phyloP scores from a whole-genome alignment of 2,797 vertebrate genomes.

The Melanotaenia trifasciata region DNA sequence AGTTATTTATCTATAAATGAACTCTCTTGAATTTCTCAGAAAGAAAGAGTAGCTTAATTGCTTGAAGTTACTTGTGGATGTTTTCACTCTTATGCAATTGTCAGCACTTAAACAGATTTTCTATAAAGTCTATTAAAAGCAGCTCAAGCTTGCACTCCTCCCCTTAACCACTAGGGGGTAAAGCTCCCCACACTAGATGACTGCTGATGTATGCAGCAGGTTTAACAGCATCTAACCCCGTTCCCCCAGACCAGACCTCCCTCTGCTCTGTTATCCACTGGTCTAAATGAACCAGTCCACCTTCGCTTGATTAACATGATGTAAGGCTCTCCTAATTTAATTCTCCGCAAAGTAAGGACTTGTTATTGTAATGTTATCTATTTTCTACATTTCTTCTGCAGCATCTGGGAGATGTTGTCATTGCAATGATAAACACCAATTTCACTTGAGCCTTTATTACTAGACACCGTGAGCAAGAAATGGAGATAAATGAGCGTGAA shows the following conservation, averaged over 20 bases:
- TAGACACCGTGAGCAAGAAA: constrained; percentile 77
- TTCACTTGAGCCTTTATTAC: constrained; percentile 84
- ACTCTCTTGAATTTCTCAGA: constrained; percentile 6
- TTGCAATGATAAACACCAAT: constrained; percentile 83
- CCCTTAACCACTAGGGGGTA: constrained; percentile 81
- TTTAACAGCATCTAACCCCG: constrained; percentile 72
- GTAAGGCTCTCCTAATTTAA: constrained; percentile 79
- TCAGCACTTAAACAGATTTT: constrained; percentile 40
- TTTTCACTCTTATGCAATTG: constrained; percentile 41
- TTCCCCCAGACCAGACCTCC: constrained; percentile 72
- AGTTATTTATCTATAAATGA: constrained; percentile 16
- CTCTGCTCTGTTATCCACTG: constrained; percentile 70
- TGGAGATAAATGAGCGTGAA: constrained; percentile 84
- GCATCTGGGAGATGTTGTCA: constrained; percentile 84
- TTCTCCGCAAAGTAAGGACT: constrained; percentile 74
- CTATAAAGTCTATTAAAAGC: constrained; percentile 52
- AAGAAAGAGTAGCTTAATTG: constrained; percentile 17
- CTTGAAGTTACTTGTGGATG: constrained; percentile 18
- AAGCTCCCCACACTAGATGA: constrained; percentile 71
- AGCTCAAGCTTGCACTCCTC: constrained; percentile 52
- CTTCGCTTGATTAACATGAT: constrained; percentile 78
- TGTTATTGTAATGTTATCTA: constrained; percentile 81
- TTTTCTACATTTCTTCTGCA: constrained; percentile 76
- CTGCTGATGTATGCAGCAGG: constrained; percentile 73
- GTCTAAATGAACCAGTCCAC: constrained; percentile 76